Conservation (phyloP, 2,888 invertebrate species). For the Clistopyga incitator region DNA sequence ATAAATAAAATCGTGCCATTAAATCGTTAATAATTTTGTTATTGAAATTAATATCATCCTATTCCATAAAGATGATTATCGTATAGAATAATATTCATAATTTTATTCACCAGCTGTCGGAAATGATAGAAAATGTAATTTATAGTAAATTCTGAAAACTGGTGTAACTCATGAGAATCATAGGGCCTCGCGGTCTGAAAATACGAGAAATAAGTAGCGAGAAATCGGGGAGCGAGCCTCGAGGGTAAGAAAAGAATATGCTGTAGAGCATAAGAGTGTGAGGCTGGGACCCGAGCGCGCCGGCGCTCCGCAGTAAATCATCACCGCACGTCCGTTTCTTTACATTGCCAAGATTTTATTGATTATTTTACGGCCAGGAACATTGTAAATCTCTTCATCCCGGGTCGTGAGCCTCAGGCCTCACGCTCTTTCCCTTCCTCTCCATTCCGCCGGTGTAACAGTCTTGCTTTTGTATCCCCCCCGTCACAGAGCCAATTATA, state of each 20-base stretch:
- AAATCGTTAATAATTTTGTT: background rate
- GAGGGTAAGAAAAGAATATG: conserved; percentile 40
- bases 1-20: background rate
- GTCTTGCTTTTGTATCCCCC: conserved; percentile 41
- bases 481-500: conserved; percentile 62
- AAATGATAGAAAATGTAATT: background rate
- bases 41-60: background rate
- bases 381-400: conserved; percentile 84
- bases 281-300: conserved; percentile 56
- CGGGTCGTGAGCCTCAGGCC: conserved; percentile 68
- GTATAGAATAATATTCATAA: conserved; percentile 10
- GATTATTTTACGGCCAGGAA: conserved; percentile 83
- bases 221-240: conserved; percentile 42
- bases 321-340: conserved; percentile 82
- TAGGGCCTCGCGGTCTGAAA: conserved; percentile 23
- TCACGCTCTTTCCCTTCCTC: conserved; percentile 50
- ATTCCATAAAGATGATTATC: background rate
- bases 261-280: conserved; percentile 5
- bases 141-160: conserved; percentile 15
- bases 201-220: conserved; percentile 31
- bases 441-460: conserved; percentile 31
- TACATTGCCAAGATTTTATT: conserved; percentile 83
- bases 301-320: conserved; percentile 81
- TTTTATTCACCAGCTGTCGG: background rate
- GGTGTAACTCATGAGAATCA: conserved; percentile 3